Base-by-base conservation (phyloP, 1,140 invertebrate species). In the Drosophila pseudoananassae region DNA sequence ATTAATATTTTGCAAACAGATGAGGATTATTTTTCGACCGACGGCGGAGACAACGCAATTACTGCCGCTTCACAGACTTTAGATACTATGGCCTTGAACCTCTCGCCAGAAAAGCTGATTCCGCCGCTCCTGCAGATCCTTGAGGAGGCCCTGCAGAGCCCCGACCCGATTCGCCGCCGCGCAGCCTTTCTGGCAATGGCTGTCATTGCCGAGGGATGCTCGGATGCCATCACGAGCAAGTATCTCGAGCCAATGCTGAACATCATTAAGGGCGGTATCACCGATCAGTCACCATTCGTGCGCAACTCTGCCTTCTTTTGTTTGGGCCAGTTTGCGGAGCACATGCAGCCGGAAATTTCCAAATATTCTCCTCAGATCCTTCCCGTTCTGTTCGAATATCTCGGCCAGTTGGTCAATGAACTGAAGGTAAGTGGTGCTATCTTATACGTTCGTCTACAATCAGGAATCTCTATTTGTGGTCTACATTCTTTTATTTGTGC, bases 281-380 rank as follows among this genome's bases (percentile, higher is more conserved):
- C 92, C 7, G 94, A 96, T 92, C 79, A 92, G 1, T 92, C 93
- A 49, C 92, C 93, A 0, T 88, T 94, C 10, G 96, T 92, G 27
- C 93, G 95, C 33, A 96, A 96, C 92, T 94, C 95, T 5, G 96
- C 96, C 0, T 93, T 97, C 9, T 97, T 96, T 92, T 95, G 96
- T 1, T 92, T 97, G 1, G 96, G 96, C 0, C 96, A 97, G 89
- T 97, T 97, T 90, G 95, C 96, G 0, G 96, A 97, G 91, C 94
- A 95, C 93, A 91, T 97, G 17, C 96, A 97, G 91, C 94, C 94
- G 0, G 93, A 94, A 12, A 96, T 97, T 25, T 96, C 94, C 54
- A 93, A 95, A 52, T 97, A 94, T 89, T 94, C 96, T 0, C 91
- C 93, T 1, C 93, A 96, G 68, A 84, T 97, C 14, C 83, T 97